A percentile compares a stretch with the other conserved stretches of the same genome.
Evolutionary conservation across 2,797 vertebrate species (phyloP).

Genomic region (Enteromius fasciolatus): DNA sequence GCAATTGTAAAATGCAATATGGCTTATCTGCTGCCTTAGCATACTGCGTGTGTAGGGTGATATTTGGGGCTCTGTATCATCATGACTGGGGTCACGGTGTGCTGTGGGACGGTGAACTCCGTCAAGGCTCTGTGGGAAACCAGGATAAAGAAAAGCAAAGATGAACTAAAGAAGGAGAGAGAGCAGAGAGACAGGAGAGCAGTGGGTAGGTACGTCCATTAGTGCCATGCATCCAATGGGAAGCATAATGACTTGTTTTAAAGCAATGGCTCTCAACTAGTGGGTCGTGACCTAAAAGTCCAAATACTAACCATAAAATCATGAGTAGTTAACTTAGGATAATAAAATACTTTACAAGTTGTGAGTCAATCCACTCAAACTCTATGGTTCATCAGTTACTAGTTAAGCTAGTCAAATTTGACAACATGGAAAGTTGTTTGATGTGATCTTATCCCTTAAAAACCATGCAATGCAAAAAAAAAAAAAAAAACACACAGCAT

Average conservation of each 20-base stretch:
- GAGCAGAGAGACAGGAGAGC: conserved; percentile 72
- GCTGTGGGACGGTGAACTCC: conserved; percentile 80
- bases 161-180: conserved; percentile 77
- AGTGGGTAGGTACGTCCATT: conserved; percentile 59
- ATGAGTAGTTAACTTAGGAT: neutral
- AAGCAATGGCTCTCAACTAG: neutral
- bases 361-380: neutral
- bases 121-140: conserved; percentile 91
- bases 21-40: conserved; percentile 5
- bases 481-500: neutral
- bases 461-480: neutral
- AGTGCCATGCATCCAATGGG: neutral
- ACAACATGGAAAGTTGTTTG: neutral
- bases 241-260: neutral
- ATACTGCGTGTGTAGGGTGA: conserved; percentile 11
- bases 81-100: conserved; percentile 79
- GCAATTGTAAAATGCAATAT: neutral
- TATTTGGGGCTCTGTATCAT: conserved; percentile 1
- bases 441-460: neutral
- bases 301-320: neutral
- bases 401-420: neutral
- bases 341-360: neutral
- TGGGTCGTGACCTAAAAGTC: neutral
- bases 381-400: neutral
- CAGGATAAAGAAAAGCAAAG: conserved; percentile 82